Percentiles rank a stretch among this genome's conserved stretches.
phyloP scores from a whole-genome alignment of 2,113 vertebrate species.

The Chascanopsetta lugubris region DNA sequence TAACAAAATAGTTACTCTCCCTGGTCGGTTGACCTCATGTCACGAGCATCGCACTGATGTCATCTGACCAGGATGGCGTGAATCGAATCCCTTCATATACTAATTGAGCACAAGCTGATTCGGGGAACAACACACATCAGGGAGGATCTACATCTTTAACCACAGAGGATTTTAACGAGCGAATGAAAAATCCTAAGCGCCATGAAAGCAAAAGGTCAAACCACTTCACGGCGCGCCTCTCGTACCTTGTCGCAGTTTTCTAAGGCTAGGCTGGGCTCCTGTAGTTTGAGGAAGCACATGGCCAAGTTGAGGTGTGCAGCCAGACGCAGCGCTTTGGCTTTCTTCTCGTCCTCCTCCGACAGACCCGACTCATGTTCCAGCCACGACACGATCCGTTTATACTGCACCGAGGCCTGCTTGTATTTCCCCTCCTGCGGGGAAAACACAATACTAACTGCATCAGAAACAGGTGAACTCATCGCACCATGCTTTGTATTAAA shows the following conservation, averaged over 20 bases:
- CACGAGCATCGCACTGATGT: too few species aligned
- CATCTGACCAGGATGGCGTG: too few species aligned
- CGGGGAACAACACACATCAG: too few species aligned
- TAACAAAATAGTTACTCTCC: too few species aligned
- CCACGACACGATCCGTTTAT: constrained; percentile 96
- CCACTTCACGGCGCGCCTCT: constrained; percentile 45
- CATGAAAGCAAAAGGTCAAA: too few species aligned
- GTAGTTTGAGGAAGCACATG: constrained; percentile 95
- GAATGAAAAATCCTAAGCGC: too few species aligned
- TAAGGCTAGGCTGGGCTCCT: constrained; percentile 86
- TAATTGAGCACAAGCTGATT: too few species aligned
- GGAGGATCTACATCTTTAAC: too few species aligned
- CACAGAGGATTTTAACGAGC: too few species aligned
- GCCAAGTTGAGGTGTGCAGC: constrained; percentile 95
- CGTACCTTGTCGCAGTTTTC: constrained; percentile 95
- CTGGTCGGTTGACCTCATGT: too few species aligned
- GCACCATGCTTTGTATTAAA: constrained; percentile 51
- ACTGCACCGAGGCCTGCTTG: constrained; percentile 90
- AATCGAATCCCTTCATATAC: too few species aligned
- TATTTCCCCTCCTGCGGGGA: constrained; percentile 88
- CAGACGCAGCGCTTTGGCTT: constrained; percentile 85
- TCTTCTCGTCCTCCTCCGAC: constrained; percentile 81
- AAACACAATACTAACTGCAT: constrained; percentile 12
- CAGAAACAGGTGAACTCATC: constrained; percentile 7
- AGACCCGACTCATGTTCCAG: constrained; percentile 90